A percentile compares a stretch with the other conserved stretches of the same genome.
Evolutionary conservation across 1,140 invertebrate species (phyloP).

Genomic region (Neodiprion lecontei): DNA sequence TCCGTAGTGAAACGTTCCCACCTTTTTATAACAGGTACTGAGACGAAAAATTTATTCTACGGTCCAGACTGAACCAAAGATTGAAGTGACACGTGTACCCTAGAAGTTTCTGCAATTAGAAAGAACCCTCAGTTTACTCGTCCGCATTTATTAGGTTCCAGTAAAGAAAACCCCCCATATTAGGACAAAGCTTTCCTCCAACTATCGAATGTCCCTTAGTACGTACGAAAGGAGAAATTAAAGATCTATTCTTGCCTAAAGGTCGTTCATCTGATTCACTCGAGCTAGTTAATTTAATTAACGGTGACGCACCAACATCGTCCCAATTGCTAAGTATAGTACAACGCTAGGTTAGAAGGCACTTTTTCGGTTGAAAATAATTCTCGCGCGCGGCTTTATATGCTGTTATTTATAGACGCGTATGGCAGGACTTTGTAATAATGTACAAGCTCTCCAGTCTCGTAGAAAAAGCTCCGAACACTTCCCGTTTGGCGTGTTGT

Average conservation of each 20-base stretch:
- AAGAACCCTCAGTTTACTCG: no score
- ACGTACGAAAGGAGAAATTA: background rate
- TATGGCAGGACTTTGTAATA: background rate
- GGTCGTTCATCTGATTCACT: constrained; percentile 7
- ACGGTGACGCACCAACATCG: constrained; percentile 4
- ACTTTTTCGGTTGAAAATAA: background rate
- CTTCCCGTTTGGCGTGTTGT: no score
- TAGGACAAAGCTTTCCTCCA: background rate
- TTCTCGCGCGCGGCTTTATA: background rate
- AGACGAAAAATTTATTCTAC: no score
- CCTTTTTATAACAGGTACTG: no score
- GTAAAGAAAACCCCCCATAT: no score
- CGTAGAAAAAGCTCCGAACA: no score
- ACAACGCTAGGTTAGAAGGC: background rate
- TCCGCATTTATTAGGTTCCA: no score
- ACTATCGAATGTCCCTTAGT: background rate
- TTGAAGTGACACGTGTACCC: no score
- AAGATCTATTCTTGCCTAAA: constrained; percentile 5
- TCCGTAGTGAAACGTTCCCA: no score
- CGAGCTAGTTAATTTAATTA: constrained; percentile 7
- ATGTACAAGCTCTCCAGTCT: no score
- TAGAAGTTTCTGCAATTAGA: no score
- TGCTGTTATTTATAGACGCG: background rate
- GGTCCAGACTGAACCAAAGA: no score
- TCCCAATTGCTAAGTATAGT: constrained; percentile 5